Base-by-base conservation (phyloP, 2,888 invertebrate genomes). In the Griposia aprilina region DNA sequence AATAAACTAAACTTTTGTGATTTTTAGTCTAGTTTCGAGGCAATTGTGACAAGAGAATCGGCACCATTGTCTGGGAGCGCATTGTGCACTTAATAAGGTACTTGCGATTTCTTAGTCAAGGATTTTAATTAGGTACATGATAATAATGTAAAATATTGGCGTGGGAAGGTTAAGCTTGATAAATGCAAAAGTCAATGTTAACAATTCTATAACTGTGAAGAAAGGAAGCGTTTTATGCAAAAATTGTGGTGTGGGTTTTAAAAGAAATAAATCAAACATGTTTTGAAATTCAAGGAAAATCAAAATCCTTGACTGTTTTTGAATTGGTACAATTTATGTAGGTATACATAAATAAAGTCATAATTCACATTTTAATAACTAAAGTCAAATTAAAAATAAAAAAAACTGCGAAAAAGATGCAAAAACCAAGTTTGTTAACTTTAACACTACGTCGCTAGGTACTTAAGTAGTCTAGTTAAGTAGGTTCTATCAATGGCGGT, bases 191-290 rank as follows among this genome's bases (percentile, higher is more conserved):
- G 50, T 71, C 36, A 81, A 76, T 80, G 62, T 59, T 45, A 63
- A 23, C 36, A 36, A 8, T 68, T 5, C 2, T 30, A 17, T 45
- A 48, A 36, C 8, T 15, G 68, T 52, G 0, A 50, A 66, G 55
- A 52, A 52, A 73, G 65, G 81, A 78, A 78, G 48, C n/a, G 15
- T 65, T 77, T 77, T 67, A 76, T 50, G 55, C 63, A 68, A 81
- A 77, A 15, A 55, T 48, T 13, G 15, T 10, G 48, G 8, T 30
- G 23, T 4, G 50, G 15, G 1, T 70, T 0, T 41, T 20, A 11
- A 50, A 62, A 26, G 11, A 20, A 60, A 69, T 81, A 41, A 73
- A 81, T 60, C n/a, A 73, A 55, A 45, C 15, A 45, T 26, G 50
- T 41, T 74, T 55, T 74, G 0, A 26, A 60, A 26, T 67, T 60